A percentile compares a stretch with the other conserved stretches of the same genome.
phyloP scores from a whole-genome alignment of 2,797 vertebrate genomes.

The Eulemur albifrons region DNA sequence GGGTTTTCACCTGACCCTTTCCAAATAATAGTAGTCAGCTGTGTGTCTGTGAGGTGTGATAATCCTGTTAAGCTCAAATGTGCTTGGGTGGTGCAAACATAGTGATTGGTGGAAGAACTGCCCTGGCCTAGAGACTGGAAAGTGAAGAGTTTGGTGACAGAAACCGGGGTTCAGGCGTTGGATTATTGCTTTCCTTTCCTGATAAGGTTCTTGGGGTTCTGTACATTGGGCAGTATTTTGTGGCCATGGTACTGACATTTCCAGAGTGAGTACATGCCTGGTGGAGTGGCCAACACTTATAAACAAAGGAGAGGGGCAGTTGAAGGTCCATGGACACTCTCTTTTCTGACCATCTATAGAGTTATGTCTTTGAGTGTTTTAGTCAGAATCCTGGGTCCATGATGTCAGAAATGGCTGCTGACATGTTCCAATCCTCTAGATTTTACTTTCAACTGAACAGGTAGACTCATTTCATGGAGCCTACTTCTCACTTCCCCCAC shows the following conservation, averaged over 20 bases:
- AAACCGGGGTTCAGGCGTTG: constrained; percentile 8
- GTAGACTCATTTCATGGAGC: not conserved
- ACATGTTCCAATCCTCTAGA: not conserved
- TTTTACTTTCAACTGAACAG: not conserved
- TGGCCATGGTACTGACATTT: not conserved
- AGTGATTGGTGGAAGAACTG: not conserved
- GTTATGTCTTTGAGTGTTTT: not conserved
- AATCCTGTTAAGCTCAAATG: not conserved
- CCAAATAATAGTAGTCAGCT: not conserved
- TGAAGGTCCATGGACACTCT: not conserved
- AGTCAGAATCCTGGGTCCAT: not conserved
- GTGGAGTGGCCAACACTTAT: not conserved
- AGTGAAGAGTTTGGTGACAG: not conserved
- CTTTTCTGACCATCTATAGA: not conserved
- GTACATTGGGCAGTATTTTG: constrained; percentile 38
- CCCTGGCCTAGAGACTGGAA: not conserved
- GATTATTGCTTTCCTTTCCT: constrained; percentile 36
- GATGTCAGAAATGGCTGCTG: not conserved
- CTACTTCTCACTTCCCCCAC: not conserved
- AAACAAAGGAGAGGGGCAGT: not conserved
- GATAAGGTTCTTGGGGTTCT: constrained; percentile 12
- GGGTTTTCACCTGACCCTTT: not conserved
- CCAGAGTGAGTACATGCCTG: not conserved
- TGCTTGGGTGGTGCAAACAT: not conserved
- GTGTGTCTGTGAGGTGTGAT: too few species aligned